These are phyloP conservation scores for Podocnemis expansa DNA, from an alignment of 2,113 vertebrate species.

Conservation along the genomic window DNA sequence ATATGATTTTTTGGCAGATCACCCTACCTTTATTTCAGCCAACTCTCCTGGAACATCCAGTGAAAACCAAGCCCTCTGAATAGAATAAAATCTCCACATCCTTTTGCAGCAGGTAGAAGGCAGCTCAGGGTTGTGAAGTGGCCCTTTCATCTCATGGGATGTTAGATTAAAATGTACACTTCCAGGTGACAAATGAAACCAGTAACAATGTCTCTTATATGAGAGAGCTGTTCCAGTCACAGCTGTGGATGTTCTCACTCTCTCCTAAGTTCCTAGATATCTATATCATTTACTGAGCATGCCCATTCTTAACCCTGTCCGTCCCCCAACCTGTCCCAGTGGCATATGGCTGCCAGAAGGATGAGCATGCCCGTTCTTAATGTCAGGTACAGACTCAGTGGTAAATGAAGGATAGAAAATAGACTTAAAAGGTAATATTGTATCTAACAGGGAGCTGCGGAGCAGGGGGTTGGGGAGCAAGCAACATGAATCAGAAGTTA, in stretches of 20 bases:
- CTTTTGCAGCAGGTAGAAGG: too few relatives aligned
- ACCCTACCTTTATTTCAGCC: not conserved
- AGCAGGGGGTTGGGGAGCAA: not conserved
- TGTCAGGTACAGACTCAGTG: not conserved
- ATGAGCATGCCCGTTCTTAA: not conserved
- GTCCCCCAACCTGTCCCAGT: not conserved
- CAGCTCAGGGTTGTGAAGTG: too few relatives aligned
- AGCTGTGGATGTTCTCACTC: not conserved
- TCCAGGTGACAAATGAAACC: too few relatives aligned
- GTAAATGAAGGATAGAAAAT: not conserved
- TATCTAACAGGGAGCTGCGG: not conserved
- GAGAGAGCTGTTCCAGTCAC: not conserved
- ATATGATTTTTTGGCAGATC: not conserved
- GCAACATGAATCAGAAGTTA: not conserved
- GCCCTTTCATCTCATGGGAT: too few relatives aligned
- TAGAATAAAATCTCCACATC: not conserved
- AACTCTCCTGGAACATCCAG: not conserved
- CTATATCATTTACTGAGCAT: not conserved
- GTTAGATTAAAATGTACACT: too few relatives aligned
- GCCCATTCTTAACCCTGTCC: not conserved
- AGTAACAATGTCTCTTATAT: not conserved
- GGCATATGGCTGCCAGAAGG: not conserved
- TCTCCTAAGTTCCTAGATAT: not conserved
- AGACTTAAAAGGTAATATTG: not conserved
- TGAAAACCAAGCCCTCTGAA: not conserved